Base-by-base conservation (phyloP, 2,113 vertebrate species). In the Chaetops frenatus region DNA sequence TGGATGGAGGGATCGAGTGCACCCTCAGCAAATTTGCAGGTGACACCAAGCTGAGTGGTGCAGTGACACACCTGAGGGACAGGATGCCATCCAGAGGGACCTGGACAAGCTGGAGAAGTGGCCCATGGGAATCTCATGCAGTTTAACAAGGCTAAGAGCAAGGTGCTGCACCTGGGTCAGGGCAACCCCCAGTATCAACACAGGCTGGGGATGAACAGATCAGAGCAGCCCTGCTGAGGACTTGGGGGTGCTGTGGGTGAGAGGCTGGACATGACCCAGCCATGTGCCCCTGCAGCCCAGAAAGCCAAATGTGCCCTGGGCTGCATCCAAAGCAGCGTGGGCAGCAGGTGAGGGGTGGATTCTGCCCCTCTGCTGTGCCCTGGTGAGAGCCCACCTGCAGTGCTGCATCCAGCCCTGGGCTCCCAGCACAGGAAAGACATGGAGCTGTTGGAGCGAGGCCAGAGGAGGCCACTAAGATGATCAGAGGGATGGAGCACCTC, bases 141-240 rank as follows among this genome's bases (percentile, higher is more conserved):
- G 27, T 45, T 69, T 77, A 44, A 51, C 31, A 67, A 35, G 3
- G 40, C 29, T 23, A 56, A 17, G 31, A 0, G 17, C 36, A 44
- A 60, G 54, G 33, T 23, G 38, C 62, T 69, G 62, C 36, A 44
- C 36, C 42, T 21, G 42, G 16, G 25, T 35, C 0, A 0, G 36
- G 31, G 36, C 9, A 67, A 29, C 0, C 9, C 42, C 36, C 0
- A 0, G 22, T 27, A 33, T 10, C 36, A 67, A 2, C 28, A 14
- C 27, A 76, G 54, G 36, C 31, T 70, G 80, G 45, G 19, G 60
- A 28, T 40, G 54, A 28, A 14, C 53, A 70, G 54, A 29, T 10
- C 15, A 71, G 56, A 61, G 47, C 31, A 71, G 80, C 36, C 31
- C 36, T 42, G 56, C 44, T 11, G 25, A 44, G 80, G 31, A 51